Evolutionary conservation across 1,140 invertebrate species (phyloP).

Genomic region (Planococcus citri): DNA sequence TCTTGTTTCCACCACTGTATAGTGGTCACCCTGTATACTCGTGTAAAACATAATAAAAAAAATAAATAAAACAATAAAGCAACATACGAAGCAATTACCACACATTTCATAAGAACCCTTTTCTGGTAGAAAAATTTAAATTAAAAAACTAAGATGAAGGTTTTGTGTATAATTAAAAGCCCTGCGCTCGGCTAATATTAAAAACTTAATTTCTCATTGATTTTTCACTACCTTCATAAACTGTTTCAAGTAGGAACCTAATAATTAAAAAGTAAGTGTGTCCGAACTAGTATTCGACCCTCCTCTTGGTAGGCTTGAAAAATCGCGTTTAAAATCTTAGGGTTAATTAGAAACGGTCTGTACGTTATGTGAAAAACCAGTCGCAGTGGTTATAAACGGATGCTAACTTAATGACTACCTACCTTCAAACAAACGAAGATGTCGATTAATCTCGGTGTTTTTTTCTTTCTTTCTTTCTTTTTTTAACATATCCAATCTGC

Average conservation of each 20-base stretch:
- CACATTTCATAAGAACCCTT: not conserved
- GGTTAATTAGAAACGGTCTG: not conserved
- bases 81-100: not conserved
- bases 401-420: not conserved
- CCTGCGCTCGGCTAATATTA: not conserved
- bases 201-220: not conserved
- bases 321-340: not conserved
- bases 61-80: not conserved
- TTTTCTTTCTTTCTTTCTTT: no score
- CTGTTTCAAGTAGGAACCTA: not conserved
- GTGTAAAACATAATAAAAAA: not conserved
- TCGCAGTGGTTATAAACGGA: not conserved
- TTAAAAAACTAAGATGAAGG: not conserved
- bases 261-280: not conserved
- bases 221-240: not conserved
- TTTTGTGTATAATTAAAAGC: not conserved
- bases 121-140: not conserved
- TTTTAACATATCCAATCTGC: not conserved
- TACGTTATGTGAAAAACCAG: conserved; percentile 2
- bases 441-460: not conserved
- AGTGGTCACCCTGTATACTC: no score
- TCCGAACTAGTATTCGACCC: not conserved
- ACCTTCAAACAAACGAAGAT: not conserved
- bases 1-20: no score
- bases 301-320: not conserved